Percentiles rank a stretch among this genome's conserved stretches.
Conservation (phyloP, 2,797 vertebrate genomes). For the Tangara arthus region DNA sequence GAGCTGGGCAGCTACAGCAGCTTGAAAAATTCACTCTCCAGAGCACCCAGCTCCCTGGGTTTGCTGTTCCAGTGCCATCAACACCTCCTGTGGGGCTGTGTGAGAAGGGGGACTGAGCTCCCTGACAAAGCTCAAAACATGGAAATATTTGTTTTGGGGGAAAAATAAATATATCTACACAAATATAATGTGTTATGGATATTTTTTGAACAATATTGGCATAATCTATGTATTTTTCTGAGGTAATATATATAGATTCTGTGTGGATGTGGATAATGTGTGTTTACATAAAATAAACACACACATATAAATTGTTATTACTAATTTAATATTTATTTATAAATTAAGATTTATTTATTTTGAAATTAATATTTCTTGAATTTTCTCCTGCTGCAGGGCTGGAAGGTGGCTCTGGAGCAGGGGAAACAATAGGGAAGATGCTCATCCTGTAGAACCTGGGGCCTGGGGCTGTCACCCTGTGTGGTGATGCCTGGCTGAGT, state of each 20-base stretch:
- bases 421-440: not conserved
- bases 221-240: not conserved
- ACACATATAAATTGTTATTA: not conserved
- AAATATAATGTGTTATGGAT: fast-evolving
- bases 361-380: not conserved
- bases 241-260: too few species aligned
- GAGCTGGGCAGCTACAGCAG: not conserved
- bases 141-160: not conserved
- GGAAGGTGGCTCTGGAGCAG: not conserved
- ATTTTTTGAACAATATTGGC: not conserved
- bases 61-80: not conserved
- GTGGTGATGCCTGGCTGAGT: not conserved
- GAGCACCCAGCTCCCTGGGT: not conserved
- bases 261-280: fast-evolving
- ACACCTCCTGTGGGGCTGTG: not conserved
- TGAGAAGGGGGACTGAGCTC: not conserved
- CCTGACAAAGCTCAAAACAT: not conserved
- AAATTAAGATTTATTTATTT: too few species aligned
- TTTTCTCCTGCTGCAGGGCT: not conserved
- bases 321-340: not conserved
- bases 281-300: not conserved
- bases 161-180: not conserved
- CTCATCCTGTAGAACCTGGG: not conserved
- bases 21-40: not conserved
- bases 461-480: not conserved